Evolutionary conservation across 2,888 invertebrate genomes (phyloP), one percentile per base, ranked within the genome.

Genomic region (Caenorhabditis imperialis): DNA sequence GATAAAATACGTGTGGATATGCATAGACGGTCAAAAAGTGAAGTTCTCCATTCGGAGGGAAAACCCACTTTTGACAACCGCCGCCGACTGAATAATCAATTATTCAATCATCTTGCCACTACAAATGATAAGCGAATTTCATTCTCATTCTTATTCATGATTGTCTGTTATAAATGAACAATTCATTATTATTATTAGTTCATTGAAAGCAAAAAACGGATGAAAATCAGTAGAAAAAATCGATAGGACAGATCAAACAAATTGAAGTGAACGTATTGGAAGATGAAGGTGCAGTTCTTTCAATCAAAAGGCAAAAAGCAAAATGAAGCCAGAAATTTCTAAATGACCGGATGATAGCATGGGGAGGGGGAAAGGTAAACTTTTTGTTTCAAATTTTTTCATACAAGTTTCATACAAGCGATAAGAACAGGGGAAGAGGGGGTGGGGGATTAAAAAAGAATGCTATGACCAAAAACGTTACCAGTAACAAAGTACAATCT

Each of bases 241-340:
- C 45, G 45, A 16, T 20, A 35, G 23, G 47, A 54, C 30, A 65
- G 23, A 30, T 30, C 27, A 40, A 44, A 35, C 70, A 61, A 42
- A n/a, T 50, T 71, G 61, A 71, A 71, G 70, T 69, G 69, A 69
- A 69, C 58, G 33, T 38, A 53, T 60, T 48, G 69, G 69, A 60
- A 69, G 58, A 69, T 40, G 40, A 30, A 30, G 30, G 10, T 67
- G 40, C 67, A 67, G 44, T 67, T 57, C 57, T 57, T 65, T 50
- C 42, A 40, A 30, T 55, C 48, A 50, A 30, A 30, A 30, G 50
- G 54, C 53, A 44, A 51, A 54, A 16, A 55, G 48, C 8, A 23
- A 50, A 47, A 12, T 23, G 30, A 7, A 22, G 7, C n/a, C n/a
- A n/a, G n/a, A n/a, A n/a, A n/a, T n/a, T n/a, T n/a, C n/a, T 20